Evolutionary conservation across 2,888 invertebrate genomes (phyloP).

Genomic region (Molanna angustata): DNA sequence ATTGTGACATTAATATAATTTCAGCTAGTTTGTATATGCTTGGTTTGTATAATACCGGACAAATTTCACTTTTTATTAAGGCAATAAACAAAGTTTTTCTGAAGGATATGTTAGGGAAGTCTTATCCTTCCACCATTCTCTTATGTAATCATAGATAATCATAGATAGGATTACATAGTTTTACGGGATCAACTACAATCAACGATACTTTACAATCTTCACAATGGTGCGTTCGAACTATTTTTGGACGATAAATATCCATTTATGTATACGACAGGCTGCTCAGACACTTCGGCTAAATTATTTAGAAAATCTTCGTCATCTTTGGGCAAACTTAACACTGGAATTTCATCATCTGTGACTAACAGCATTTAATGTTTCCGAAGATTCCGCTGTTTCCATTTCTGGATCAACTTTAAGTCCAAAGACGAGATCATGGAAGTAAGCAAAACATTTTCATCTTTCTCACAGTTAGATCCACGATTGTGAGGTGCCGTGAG

Average conservation of each 20-base stretch:
- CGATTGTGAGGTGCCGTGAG: background rate
- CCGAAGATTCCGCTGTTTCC: too few species aligned
- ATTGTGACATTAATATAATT: background rate
- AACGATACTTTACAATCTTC: background rate
- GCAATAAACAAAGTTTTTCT: background rate
- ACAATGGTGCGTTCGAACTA: background rate
- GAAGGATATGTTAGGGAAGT: background rate
- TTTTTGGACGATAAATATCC: conserved; percentile 3
- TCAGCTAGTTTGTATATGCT: background rate
- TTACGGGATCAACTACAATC: background rate
- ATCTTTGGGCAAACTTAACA: background rate
- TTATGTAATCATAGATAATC: background rate
- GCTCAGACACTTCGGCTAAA: background rate
- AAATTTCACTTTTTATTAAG: background rate
- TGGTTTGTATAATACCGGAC: background rate
- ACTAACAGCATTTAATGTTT: too few species aligned
- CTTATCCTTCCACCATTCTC: conserved; percentile 5
- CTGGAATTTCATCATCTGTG: background rate
- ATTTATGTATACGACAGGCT: conserved; percentile 1
- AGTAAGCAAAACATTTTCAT: background rate
- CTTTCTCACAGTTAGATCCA: background rate
- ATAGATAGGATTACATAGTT: background rate
- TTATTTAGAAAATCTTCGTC: background rate
- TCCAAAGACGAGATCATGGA: background rate
- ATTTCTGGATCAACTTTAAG: too few species aligned